Conservation (phyloP, 2,888 invertebrate genomes). For the Cartodere bifasciata region DNA sequence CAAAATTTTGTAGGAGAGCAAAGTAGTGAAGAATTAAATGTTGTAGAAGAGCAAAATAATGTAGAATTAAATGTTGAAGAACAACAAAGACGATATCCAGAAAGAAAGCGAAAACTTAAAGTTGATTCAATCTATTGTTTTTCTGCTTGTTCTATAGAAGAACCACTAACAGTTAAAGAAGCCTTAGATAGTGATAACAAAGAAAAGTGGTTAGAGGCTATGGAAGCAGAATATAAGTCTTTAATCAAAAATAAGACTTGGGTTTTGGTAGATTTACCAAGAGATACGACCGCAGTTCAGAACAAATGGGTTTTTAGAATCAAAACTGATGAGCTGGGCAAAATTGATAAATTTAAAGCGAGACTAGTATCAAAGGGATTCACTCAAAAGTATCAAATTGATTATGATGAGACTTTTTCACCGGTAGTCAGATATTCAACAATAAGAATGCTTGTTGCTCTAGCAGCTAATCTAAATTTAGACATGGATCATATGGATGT, state of each 20-base stretch:
- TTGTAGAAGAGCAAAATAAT: too few species aligned
- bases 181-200: constrained; percentile 15
- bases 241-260: constrained; percentile 22
- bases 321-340: constrained; percentile 16
- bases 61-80: too few species aligned
- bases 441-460: constrained; percentile 17
- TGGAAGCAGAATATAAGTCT: constrained; percentile 19
- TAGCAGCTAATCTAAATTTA: constrained; percentile 15
- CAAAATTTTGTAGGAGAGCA: too few species aligned
- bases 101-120: not conserved
- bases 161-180: constrained; percentile 14
- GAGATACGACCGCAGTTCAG: constrained; percentile 16
- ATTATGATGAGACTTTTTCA: constrained; percentile 19
- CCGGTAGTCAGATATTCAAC: constrained; percentile 15
- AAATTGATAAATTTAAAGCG: constrained; percentile 14
- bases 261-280: constrained; percentile 17
- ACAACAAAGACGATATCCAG: constrained; percentile 1
- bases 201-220: constrained; percentile 18
- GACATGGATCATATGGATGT: constrained; percentile 16
- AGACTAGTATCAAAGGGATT: constrained; percentile 20
- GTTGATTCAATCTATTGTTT: not conserved
- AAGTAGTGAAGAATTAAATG: too few species aligned
- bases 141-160: constrained; percentile 1
- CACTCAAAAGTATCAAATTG: constrained; percentile 16
- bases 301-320: constrained; percentile 23